phyloP scores from a whole-genome alignment of 2,113 vertebrate genomes.

The Crotophaga sulcirostris region DNA sequence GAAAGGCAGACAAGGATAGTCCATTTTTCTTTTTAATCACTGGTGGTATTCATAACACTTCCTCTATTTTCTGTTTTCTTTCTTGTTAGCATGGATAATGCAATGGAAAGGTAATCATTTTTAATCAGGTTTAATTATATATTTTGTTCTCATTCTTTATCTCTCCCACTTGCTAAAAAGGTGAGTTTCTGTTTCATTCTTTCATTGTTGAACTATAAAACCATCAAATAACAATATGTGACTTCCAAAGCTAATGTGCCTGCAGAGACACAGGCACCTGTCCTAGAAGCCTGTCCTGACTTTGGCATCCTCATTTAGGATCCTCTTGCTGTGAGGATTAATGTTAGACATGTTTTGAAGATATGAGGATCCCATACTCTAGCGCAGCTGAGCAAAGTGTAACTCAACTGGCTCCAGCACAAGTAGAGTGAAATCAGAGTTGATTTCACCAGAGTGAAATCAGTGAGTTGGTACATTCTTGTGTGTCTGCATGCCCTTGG shows the following conservation, averaged over 20 bases:
- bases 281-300: not conserved
- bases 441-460: too few relatives aligned
- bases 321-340: not conserved
- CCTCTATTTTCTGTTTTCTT: conserved; percentile 18
- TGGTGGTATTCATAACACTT: not conserved
- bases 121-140: conserved; percentile 61
- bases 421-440: too few relatives aligned
- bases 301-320: not conserved
- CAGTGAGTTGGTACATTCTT: rapidly evolving
- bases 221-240: not conserved
- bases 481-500: not conserved
- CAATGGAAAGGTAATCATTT: conserved; percentile 39
- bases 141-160: conserved; percentile 29
- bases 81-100: conserved; percentile 25
- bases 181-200: conserved; percentile 18
- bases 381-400: too few relatives aligned
- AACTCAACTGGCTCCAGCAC: too few relatives aligned
- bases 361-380: too few relatives aligned
- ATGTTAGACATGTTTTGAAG: not conserved
- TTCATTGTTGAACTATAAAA: conserved; percentile 3
- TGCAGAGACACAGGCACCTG: not conserved
- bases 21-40: conserved; percentile 37
- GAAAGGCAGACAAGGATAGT: conserved; percentile 1
- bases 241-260: not conserved
- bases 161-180: not conserved